phyloP scores from a whole-genome alignment of 2,888 invertebrate genomes.

The Ephialtes manifestator region DNA sequence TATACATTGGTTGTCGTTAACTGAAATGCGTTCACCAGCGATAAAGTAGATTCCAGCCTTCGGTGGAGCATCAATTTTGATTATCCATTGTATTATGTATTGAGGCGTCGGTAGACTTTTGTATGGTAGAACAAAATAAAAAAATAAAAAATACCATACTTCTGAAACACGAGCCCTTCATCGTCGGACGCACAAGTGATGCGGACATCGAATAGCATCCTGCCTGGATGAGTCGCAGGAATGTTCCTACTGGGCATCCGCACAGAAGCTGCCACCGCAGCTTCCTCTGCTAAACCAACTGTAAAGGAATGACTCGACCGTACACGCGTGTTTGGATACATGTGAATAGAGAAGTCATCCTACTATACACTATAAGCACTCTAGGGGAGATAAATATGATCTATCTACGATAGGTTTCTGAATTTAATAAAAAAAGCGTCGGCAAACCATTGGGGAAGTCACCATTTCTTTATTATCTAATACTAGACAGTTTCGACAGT shows the following conservation, averaged over 20 bases:
- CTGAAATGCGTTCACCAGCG: too few relatives aligned
- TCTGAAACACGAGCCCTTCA: constrained; percentile 47
- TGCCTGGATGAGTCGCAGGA: constrained; percentile 45
- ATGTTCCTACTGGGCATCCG: constrained; percentile 38
- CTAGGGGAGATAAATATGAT: background rate
- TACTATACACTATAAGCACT: background rate
- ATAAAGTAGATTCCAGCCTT: background rate
- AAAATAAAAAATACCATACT: constrained; percentile 19
- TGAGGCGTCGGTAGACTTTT: too few relatives aligned
- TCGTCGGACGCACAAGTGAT: constrained; percentile 13
- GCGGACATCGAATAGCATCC: constrained; percentile 36
- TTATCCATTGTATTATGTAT: background rate
- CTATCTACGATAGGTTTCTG: background rate
- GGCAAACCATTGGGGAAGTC: too few relatives aligned
- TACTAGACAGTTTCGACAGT: background rate
- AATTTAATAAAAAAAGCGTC: background rate
- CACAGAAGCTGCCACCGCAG: constrained; percentile 29
- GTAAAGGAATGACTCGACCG: constrained; percentile 3
- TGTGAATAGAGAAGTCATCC: background rate
- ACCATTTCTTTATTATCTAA: background rate
- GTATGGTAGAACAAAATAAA: too few relatives aligned
- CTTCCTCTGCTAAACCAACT: constrained; percentile 8
- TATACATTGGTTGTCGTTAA: too few relatives aligned
- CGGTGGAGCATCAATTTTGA: background rate
- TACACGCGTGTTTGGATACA: background rate